Base-by-base conservation (phyloP, 92 coral and sea anemone genomes). In the Siderastrea siderea region DNA sequence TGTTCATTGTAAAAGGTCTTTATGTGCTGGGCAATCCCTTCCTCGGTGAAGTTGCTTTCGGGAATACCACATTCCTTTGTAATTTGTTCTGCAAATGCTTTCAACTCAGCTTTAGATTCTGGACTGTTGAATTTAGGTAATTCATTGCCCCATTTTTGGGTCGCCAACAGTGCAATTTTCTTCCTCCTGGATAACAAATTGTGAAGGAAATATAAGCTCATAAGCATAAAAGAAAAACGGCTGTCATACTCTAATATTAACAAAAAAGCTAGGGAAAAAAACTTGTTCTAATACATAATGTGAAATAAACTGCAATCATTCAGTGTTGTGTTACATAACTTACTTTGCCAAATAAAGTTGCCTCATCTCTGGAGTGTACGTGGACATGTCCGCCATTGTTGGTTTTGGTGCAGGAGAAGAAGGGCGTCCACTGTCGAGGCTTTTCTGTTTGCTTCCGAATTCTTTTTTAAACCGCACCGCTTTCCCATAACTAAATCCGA, bases 281-380 rank as follows among this genome's bases (percentile, higher is more conserved):
- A n/a, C 77, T 51, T 77, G 68, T 77, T 77, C 82, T 47, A 13
- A 48, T 72, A 77, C 82, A 57, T 58, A 13, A 1, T 55, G 69
- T 84, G 49, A 50, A 85, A 67, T 77, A 86, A 65, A 65, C 44
- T 49, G 76, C 71, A 85, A 75, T 45, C 63, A 84, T 71, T 59
- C 81, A 72, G 74, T 73, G 87, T 71, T 71, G 17, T 47, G 75
- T 82, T 84, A 54, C 69, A 77, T 76, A 71, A 88, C 86, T 81
- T 80, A 81, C 87, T 88, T 88, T 50, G 87, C 74, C 86, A 80
- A 88, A 81, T 73, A 88, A 62, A 88, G 87, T 70, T 65, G 91
- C 71, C 82, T 88, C 73, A 81, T 61, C 87, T 88, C 91, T 81
- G 87, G 91, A 55, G 76, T 80, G 26, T 49, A 80, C 6, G 89